Evolutionary conservation across 2,797 vertebrate genomes (phyloP).

Genomic region (Sebastes minor): DNA sequence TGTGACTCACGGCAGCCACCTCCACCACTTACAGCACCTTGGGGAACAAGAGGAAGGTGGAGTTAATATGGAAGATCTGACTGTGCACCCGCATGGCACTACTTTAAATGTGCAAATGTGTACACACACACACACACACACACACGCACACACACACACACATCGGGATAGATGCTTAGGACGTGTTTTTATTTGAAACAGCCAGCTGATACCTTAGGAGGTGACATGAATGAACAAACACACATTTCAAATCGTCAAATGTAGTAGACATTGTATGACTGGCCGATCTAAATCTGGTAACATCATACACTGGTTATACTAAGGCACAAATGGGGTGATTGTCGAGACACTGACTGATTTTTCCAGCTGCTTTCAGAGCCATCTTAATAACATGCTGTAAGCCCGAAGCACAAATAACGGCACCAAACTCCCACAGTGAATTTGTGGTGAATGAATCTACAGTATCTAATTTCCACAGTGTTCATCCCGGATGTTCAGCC

Average conservation of each 20-base stretch:
- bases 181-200: conserved; percentile 1
- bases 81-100: neutral
- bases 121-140: neutral
- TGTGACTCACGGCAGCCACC: conserved; percentile 9
- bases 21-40: neutral
- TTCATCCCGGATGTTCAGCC: neutral
- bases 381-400: conserved; percentile 19
- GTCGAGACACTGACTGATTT: neutral
- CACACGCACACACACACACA: neutral
- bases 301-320: neutral
- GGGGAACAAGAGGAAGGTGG: conserved; percentile 4
- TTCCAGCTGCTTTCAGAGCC: neutral
- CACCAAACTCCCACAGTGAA: neutral
- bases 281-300: neutral
- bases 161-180: neutral
- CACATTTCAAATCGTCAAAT: neutral
- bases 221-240: neutral
- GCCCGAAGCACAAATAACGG: conserved; percentile 15
- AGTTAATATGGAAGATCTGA: conserved; percentile 2
- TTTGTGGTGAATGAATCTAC: conserved; percentile 11
- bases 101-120: neutral
- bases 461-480: conserved; percentile 3
- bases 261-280: neutral
- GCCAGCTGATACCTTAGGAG: neutral
- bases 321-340: neutral